These are phyloP conservation scores for Percina caprodes DNA, from an alignment of 2,113 vertebrate species.

Conservation along the genomic window DNA sequence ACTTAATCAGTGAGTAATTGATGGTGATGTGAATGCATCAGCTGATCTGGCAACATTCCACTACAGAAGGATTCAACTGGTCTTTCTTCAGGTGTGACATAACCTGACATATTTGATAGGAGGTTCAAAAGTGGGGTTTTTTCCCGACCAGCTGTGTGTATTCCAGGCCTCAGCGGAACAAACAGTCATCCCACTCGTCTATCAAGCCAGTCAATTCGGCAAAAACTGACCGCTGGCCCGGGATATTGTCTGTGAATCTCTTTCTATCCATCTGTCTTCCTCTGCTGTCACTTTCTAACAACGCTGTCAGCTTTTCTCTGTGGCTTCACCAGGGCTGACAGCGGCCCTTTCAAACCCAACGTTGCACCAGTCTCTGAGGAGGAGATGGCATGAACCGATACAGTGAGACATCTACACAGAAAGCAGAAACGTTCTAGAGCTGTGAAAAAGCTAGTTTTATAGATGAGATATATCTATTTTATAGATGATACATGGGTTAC, in stretches of 20 bases:
- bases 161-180: slow-evolving; percentile 30
- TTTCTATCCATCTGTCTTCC: slow-evolving; percentile 32
- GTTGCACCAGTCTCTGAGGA: slow-evolving; percentile 36
- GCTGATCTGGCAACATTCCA: slow-evolving; percentile 38
- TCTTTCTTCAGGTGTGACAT: slow-evolving; percentile 18
- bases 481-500: background rate
- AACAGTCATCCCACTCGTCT: slow-evolving; percentile 37
- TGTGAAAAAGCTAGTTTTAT: background rate
- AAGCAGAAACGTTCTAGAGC: background rate
- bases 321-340: slow-evolving; percentile 49
- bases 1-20: too few relatives aligned
- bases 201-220: slow-evolving; percentile 28
- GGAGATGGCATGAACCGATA: slow-evolving; percentile 16
- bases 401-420: slow-evolving; percentile 15
- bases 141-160: slow-evolving; percentile 1
- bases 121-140: slow-evolving; percentile 22
- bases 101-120: slow-evolving; percentile 44
- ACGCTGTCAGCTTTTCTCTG: slow-evolving; percentile 61
- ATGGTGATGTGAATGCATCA: slow-evolving; percentile 16
- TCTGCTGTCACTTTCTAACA: slow-evolving; percentile 53
- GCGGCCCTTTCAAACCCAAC: slow-evolving; percentile 43
- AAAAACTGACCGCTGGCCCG: slow-evolving; percentile 28
- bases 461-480: too few relatives aligned
- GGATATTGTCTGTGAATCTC: slow-evolving; percentile 29
- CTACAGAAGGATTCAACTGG: slow-evolving; percentile 10